Conservation (phyloP, 1,140 invertebrate genomes). For the Oncopodura yosiiana region DNA sequence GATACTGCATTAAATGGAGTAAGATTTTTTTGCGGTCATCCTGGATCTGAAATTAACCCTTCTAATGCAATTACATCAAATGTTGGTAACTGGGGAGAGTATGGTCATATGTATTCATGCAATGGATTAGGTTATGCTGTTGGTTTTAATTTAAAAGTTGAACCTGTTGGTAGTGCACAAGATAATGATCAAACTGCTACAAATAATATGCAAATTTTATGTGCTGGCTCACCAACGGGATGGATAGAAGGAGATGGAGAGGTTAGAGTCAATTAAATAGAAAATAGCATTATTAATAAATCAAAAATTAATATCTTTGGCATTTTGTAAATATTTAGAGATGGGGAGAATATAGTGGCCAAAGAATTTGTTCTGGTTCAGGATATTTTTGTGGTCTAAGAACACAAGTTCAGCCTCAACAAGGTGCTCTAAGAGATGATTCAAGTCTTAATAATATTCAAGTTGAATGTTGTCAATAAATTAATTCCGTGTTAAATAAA, state of each 20-base stretch:
- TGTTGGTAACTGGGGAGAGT: conserved; percentile 18
- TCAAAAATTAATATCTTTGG: background rate
- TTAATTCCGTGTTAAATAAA: too few species aligned
- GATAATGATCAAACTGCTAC: conserved; percentile 19
- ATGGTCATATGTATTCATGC: conserved; percentile 10
- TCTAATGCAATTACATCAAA: conserved; percentile 1
- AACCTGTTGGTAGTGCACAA: background rate
- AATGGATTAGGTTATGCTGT: conserved; percentile 13
- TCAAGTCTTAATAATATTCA: background rate
- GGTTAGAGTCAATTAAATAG: background rate
- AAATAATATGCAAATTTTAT: conserved; percentile 19
- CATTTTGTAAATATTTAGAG: background rate
- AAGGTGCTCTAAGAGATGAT: conserved; percentile 10
- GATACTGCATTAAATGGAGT: conserved; percentile 21
- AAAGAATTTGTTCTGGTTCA: conserved; percentile 8
- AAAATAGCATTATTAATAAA: background rate
- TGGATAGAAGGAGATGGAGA: conserved; percentile 18
- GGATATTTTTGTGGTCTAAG: conserved; percentile 19
- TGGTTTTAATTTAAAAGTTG: conserved; percentile 17
- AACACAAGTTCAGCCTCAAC: conserved; percentile 14
- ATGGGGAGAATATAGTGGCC: conserved; percentile 20
- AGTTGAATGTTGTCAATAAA: background rate
- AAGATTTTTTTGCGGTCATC: conserved; percentile 8
- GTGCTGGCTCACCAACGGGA: conserved; percentile 4
- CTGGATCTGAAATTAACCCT: background rate